phyloP scores from a whole-genome alignment of 1,140 invertebrate species.

The Aleiodes sp. region DNA sequence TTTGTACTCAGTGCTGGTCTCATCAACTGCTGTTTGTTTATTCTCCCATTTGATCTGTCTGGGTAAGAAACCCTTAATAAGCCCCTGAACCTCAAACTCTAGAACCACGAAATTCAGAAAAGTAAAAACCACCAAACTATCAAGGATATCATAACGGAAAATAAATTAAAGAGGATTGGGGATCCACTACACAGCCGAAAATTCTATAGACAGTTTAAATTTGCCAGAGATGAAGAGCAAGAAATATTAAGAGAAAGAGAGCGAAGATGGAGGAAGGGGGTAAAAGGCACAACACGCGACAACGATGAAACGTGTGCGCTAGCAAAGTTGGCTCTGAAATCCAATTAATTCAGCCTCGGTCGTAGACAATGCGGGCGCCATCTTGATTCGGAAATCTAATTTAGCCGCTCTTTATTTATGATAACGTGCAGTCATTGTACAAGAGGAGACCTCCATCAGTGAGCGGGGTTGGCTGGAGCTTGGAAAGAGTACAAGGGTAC shows the following conservation, averaged over 20 bases:
- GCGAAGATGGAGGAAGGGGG: too few species aligned
- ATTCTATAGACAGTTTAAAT: constrained; percentile 10
- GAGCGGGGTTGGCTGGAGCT: background rate
- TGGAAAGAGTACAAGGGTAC: constrained; percentile 33
- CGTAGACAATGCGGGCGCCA: constrained; percentile 57
- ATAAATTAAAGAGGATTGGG: background rate
- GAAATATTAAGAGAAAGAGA: too few species aligned
- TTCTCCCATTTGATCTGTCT: constrained; percentile 44
- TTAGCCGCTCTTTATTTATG: constrained; percentile 61
- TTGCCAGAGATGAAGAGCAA: background rate
- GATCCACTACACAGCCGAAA: background rate
- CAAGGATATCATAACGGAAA: background rate
- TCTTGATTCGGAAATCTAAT: constrained; percentile 61
- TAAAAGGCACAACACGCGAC: background rate
- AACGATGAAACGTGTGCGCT: constrained; percentile 32
- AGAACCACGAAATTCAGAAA: background rate
- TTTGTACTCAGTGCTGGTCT: constrained; percentile 33
- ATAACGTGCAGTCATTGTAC: constrained; percentile 56
- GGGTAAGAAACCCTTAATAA: background rate
- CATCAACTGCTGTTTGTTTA: constrained; percentile 51
- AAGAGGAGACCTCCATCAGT: background rate
- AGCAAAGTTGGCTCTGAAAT: constrained; percentile 56
- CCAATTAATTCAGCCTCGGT: constrained; percentile 57
- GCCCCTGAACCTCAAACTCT: background rate
- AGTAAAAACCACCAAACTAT: background rate